Conservation (phyloP, 2,888 invertebrate species). For the Lasioglossum marginatum region DNA sequence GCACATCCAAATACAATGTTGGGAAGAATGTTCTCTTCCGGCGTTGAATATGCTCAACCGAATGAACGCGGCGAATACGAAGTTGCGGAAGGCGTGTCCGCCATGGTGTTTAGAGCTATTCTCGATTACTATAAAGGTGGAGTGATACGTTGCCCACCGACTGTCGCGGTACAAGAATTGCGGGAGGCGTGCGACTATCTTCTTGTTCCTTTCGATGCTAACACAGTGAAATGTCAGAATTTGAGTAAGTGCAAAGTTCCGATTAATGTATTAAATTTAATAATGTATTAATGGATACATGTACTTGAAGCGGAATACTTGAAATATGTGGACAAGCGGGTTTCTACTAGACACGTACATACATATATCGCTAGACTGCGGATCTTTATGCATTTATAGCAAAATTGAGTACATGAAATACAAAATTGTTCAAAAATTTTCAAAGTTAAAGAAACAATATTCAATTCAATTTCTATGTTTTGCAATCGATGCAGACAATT, state of each 20-base stretch:
- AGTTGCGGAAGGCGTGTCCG: constrained; percentile 98
- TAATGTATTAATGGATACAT: not conserved
- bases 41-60: constrained; percentile 95
- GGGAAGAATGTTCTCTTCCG: constrained; percentile 99
- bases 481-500: not conserved
- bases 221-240: constrained; percentile 98
- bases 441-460: no score
- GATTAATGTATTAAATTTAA: not conserved
- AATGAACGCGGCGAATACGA: constrained; percentile 99
- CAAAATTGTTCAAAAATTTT: no score
- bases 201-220: constrained; percentile 98
- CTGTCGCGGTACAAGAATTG: constrained; percentile 97
- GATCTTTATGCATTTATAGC: no score
- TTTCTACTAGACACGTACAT: not conserved
- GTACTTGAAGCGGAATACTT: not conserved
- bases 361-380: not conserved
- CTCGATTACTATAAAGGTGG: constrained; percentile 97
- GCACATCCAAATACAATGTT: constrained; percentile 99
- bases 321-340: not conserved
- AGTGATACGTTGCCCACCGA: constrained; percentile 96
- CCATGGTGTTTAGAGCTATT: constrained; percentile 97
- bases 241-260: constrained; percentile 88
- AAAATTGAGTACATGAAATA: no score
- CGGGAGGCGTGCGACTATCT: constrained; percentile 99
- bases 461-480: no score